Evolutionary conservation across 2,113 vertebrate genomes (phyloP).

Genomic region (Recurvirostra avosetta): DNA sequence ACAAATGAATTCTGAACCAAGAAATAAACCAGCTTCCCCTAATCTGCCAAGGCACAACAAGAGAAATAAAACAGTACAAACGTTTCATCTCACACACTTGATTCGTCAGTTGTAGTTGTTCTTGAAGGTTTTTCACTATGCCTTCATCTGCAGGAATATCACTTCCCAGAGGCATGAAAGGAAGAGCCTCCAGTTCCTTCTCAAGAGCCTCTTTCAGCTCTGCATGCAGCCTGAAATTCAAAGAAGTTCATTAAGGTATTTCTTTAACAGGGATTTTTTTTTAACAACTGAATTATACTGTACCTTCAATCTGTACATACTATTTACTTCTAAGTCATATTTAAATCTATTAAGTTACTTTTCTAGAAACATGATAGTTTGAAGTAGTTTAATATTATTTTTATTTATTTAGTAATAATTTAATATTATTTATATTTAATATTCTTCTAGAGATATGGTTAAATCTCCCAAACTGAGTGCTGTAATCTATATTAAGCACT

Average conservation of each 20-base stretch:
- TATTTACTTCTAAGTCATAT: background rate
- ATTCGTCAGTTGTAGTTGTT: slow-evolving; percentile 82
- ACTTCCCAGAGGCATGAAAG: slow-evolving; percentile 54
- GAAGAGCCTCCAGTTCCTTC: slow-evolving; percentile 81
- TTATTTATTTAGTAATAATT: no score
- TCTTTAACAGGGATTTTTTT: background rate
- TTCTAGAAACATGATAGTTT: background rate
- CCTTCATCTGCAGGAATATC: slow-evolving; percentile 71
- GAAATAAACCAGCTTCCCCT: background rate
- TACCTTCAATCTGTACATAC: background rate
- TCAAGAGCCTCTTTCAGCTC: slow-evolving; percentile 84
- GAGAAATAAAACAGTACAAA: background rate
- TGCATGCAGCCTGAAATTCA: slow-evolving; percentile 78
- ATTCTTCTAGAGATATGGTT: background rate
- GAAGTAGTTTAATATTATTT: background rate
- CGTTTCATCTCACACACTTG: slow-evolving; percentile 73
- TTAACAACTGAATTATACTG: background rate
- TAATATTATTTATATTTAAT: no score
- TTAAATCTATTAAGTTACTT: background rate
- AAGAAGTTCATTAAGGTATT: background rate
- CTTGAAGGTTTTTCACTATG: slow-evolving; percentile 80
- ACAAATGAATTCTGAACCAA: background rate
- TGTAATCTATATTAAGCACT: background rate
- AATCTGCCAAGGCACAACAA: background rate
- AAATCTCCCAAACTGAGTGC: background rate